A percentile compares a stretch with the other conserved stretches of the same genome.
These are phyloP conservation scores for Watsonalla binaria DNA, from an alignment of 2,888 invertebrate genomes.

Conservation along the genomic window DNA sequence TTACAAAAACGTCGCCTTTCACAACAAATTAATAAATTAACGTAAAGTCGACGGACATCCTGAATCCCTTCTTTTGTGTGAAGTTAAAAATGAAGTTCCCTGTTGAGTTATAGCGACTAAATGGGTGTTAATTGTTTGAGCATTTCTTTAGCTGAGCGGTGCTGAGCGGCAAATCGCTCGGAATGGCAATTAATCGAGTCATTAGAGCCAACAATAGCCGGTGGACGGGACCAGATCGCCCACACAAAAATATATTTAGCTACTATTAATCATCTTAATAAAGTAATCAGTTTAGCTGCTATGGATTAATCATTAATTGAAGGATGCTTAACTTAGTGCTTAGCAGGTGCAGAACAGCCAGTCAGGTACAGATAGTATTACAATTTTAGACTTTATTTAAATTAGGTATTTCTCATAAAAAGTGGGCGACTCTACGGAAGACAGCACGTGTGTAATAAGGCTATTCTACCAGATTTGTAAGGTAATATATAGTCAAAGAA, in stretches of 20 bases:
- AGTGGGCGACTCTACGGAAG: too few species aligned
- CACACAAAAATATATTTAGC: constrained; percentile 11
- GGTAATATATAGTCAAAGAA: too few species aligned
- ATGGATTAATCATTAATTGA: not conserved
- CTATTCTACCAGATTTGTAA: too few species aligned
- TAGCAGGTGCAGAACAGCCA: too few species aligned
- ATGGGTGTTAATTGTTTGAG: constrained; percentile 21
- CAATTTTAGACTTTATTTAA: too few species aligned
- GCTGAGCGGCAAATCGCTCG: constrained; percentile 23
- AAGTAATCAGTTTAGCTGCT: constrained; percentile 1
- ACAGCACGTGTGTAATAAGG: too few species aligned
- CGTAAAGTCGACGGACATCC: not conserved
- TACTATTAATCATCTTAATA: not conserved
- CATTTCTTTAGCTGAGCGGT: constrained; percentile 7
- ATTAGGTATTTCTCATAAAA: too few species aligned
- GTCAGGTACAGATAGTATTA: too few species aligned
- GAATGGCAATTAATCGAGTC: constrained; percentile 32
- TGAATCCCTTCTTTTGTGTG: constrained; percentile 4
- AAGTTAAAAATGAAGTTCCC: constrained; percentile 12
- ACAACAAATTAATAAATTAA: too few species aligned
- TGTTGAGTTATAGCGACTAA: constrained; percentile 15
- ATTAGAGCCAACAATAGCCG: constrained; percentile 26
- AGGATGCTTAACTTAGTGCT: too few species aligned
- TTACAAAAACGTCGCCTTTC: too few species aligned
- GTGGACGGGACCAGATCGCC: constrained; percentile 15